Percentiles rank a stretch among this genome's conserved stretches.
These are phyloP conservation scores for Macrotrachela quadricornifera DNA, from an alignment of 1,140 invertebrate genomes.

Conservation along the genomic window DNA sequence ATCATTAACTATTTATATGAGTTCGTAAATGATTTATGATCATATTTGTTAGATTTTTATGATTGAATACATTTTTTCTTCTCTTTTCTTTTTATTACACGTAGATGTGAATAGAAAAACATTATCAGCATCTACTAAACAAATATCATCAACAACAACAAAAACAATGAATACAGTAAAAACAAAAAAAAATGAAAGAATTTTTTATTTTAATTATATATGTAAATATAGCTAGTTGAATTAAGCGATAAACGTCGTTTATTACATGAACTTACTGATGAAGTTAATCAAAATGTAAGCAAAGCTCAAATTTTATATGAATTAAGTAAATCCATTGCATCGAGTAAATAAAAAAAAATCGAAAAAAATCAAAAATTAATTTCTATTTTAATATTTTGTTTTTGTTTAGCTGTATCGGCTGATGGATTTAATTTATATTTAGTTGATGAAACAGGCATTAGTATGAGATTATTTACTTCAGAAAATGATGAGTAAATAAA, in stretches of 20 bases:
- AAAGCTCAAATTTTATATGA: conserved; percentile 39
- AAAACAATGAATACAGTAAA: conserved; percentile 33
- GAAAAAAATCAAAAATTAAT: too few relatives aligned
- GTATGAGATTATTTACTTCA: conserved; percentile 19
- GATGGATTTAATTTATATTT: conserved; percentile 37
- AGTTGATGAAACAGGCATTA: conserved; percentile 19
- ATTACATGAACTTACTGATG: conserved; percentile 38
- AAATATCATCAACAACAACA: conserved; percentile 14
- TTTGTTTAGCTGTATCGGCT: conserved; percentile 35
- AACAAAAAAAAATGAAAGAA: conserved; percentile 33
- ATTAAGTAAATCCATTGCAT: conserved; percentile 37
- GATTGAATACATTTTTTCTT: conserved; percentile 1
- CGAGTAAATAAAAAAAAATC: conserved; percentile 10
- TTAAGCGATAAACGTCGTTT: conserved; percentile 42
- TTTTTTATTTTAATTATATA: not conserved
- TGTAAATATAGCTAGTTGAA: conserved; percentile 33
- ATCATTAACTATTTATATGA: not conserved
- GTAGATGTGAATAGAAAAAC: not conserved
- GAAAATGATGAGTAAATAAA: conserved; percentile 9
- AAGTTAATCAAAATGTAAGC: conserved; percentile 34
- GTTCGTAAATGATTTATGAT: not conserved
- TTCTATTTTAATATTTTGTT: not conserved
- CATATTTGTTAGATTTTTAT: not conserved
- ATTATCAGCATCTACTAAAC: conserved; percentile 11
- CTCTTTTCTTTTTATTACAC: too few relatives aligned